Conservation (phyloP, 2,113 vertebrate species). For the Atractosteus spatula region DNA sequence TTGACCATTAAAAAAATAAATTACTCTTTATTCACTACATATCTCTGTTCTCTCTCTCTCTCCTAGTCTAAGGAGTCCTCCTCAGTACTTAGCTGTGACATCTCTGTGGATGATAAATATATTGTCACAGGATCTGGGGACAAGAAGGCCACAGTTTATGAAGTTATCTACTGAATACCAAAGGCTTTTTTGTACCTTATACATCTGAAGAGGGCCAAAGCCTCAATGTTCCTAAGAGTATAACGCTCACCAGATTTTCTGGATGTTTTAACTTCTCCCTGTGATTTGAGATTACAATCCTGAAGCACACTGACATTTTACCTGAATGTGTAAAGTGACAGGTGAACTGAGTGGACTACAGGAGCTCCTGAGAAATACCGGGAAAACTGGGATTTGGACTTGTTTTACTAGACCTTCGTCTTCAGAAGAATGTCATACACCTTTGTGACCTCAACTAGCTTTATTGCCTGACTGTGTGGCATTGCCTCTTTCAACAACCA, state of each 20-base stretch:
- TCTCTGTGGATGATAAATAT: constrained; percentile 82
- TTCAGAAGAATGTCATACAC: constrained; percentile 49
- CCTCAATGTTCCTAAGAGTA: constrained; percentile 63
- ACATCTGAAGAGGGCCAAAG: constrained; percentile 72
- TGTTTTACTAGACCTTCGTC: constrained; percentile 40
- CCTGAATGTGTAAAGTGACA: neutral
- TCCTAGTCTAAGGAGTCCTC: constrained; percentile 80
- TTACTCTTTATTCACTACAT: too few relatives aligned
- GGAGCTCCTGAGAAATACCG: neutral
- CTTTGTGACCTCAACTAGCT: constrained; percentile 53
- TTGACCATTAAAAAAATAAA: too few relatives aligned
- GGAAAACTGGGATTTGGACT: constrained; percentile 11
- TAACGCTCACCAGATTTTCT: constrained; percentile 30
- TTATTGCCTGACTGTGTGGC: constrained; percentile 55
- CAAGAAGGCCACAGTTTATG: constrained; percentile 81
- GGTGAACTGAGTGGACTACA: neutral
- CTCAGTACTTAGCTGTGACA: constrained; percentile 81
- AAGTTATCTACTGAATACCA: constrained; percentile 79
- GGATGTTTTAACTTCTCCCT: constrained; percentile 54
- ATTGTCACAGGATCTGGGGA: constrained; percentile 82
- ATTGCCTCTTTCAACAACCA: constrained; percentile 55
- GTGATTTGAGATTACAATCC: neutral
- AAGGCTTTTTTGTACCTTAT: constrained; percentile 50
- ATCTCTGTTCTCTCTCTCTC: constrained; percentile 11
- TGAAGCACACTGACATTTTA: neutral